Conservation (phyloP, 2,797 vertebrate species). For the Smutsia temminckii region DNA sequence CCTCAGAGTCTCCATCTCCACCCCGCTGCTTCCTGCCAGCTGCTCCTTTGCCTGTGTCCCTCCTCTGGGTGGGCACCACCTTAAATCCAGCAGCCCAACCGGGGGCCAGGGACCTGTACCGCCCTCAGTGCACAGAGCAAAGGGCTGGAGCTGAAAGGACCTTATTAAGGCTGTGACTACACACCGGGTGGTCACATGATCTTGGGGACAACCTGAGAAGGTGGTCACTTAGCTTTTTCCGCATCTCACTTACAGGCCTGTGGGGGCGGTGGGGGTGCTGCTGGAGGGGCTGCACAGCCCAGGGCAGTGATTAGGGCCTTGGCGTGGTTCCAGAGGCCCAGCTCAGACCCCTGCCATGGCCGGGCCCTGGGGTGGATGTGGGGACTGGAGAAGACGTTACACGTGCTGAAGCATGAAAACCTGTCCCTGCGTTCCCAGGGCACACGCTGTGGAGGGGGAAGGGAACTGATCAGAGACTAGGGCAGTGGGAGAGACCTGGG, state of each 20-base stretch:
- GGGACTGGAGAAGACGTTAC: background rate
- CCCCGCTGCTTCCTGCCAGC: rapidly evolving
- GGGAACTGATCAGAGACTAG: background rate
- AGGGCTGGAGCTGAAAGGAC: slow-evolving; percentile 7
- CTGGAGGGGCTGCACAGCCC: background rate
- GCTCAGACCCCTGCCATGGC: background rate
- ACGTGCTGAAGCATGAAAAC: background rate
- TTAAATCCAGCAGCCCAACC: background rate
- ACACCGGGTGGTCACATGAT: slow-evolving; percentile 53
- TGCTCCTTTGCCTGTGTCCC: background rate
- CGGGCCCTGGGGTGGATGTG: background rate
- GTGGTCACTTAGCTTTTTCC: slow-evolving; percentile 61
- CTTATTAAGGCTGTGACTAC: slow-evolving; percentile 51
- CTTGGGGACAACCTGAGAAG: slow-evolving; percentile 72
- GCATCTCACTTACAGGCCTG: slow-evolving; percentile 63
- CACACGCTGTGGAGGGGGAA: background rate
- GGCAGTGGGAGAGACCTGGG: background rate
- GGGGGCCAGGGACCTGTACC: background rate
- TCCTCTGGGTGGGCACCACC: background rate
- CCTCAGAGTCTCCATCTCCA: background rate
- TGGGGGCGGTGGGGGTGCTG: background rate
- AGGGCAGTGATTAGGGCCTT: background rate
- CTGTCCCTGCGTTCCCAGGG: background rate
- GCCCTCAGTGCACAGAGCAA: background rate
- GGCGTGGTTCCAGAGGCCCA: background rate